A percentile compares a stretch with the other conserved stretches of the same genome.
Evolutionary conservation across 2,797 vertebrate genomes (phyloP).

Genomic region (Acanthurus lineatus): DNA sequence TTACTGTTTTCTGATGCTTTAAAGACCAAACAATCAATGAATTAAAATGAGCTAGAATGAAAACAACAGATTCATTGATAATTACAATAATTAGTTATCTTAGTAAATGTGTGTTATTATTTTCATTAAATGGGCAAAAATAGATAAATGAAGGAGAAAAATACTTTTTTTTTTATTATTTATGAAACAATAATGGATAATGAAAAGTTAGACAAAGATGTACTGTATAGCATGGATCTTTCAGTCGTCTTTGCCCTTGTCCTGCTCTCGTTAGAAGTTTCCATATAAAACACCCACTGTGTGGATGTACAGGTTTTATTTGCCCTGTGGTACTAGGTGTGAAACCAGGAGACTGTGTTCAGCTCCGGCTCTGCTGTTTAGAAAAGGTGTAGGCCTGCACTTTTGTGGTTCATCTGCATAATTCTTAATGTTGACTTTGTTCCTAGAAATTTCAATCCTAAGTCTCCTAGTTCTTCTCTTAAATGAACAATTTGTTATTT

Average conservation of each 20-base stretch:
- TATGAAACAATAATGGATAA: no score
- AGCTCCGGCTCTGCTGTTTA: slow-evolving; percentile 23
- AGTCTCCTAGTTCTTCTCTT: no score
- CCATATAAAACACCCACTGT: neutral
- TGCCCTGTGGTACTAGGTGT: slow-evolving; percentile 22
- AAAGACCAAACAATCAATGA: neutral
- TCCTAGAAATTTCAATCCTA: no score
- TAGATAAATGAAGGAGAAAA: neutral
- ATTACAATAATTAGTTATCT: neutral
- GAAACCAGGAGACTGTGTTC: neutral
- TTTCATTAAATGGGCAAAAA: neutral
- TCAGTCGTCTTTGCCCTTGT: neutral
- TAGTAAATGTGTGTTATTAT: neutral
- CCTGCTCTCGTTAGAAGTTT: neutral
- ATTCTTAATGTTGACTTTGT: neutral
- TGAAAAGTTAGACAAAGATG: neutral
- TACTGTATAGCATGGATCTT: neutral
- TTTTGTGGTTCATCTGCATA: no score
- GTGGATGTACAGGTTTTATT: slow-evolving; percentile 22
- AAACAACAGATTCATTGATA: neutral
- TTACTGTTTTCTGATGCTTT: neutral
- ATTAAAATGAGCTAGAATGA: neutral
- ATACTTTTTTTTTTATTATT: neutral
- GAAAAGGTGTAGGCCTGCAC: no score
- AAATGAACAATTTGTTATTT: no score